Evolutionary conservation across 1,140 invertebrate genomes (phyloP), one percentile per base, ranked within the genome.

Genomic region (Leptinotarsa undecemlineata): DNA sequence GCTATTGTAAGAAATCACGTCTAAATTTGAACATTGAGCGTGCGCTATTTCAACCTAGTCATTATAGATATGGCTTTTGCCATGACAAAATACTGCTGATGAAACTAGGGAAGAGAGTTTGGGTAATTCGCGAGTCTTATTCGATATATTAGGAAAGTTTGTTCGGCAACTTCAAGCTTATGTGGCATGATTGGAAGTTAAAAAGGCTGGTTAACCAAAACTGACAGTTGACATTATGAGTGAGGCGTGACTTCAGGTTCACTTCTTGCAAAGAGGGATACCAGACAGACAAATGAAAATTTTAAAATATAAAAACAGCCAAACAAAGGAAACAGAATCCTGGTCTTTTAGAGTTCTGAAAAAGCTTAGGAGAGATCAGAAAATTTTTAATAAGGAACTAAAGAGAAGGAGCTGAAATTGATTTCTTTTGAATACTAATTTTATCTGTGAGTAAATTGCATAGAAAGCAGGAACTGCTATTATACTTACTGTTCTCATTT

Each of bases 61-160:
- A 69, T 69, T 69, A 69, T 69, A 42, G 68, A 69, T 69, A 69
- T 69, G 48, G 68, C 42, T 69, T 68, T 48, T 69, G 26, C 64
- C 23, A 42, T 23, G 17, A 26, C 68, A 69, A 69, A 69, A 69
- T 69, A 69, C 68, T 69, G 68, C 68, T 48, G 68, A 69, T 69
- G 68, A 51, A 69, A 69, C 68, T 51, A 68, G 13, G n/a, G 21
- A 68, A 42, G 66, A 15, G 68, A 51, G 68, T 51, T 51, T 6
- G 48, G 42, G 68, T 69, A 69, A 48, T 69, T 69, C 68, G 15
- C 68, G 19, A 42, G 48, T 48, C 48, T 69, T 69, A 69, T 69
- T 69, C 68, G 48, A 48, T 42, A 69, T 69, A 69, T 69, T 69
- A 69, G 48, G 68, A 69, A 69, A 69, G 33, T 69, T 69, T 48